Base-by-base conservation (phyloP, 2,113 vertebrate species). In the Phoxinus phoxinus region DNA sequence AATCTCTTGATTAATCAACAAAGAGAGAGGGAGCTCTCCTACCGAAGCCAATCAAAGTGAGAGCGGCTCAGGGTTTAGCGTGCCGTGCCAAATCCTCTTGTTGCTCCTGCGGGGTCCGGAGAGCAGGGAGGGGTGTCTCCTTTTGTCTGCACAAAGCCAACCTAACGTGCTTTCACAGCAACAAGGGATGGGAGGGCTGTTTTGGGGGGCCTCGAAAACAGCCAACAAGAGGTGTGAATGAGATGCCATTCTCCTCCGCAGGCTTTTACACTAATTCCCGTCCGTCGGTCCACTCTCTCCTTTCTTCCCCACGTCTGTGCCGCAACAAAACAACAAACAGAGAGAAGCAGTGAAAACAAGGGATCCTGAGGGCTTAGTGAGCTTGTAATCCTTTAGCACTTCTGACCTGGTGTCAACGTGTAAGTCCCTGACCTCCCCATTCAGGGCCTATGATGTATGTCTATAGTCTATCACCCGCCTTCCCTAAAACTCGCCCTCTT, bases 171-270 rank as follows among this genome's bases (percentile, higher is more conserved):
- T 98, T 97, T 99, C 96, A 96, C 95, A 93, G 88, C 92, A 95
- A 96, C 97, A 95, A 96, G 96, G 88, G 93, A 94, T 93, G 91
- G 93, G 94, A 94, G 93, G 93, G 92, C 91, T 93, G 91, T 93
- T 93, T 92, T 89, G 73, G 83, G 87, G 88, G 73, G 91, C 56
- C 88, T 90, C 87, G 94, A 97, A 97, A 95, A 96, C 94, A 92
- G 94, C 94, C 96, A 96, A 97, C 96, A 97, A 98, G 97, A 94
- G 95, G 84, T 95, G 95, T 96, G 96, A 99, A 98, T 98, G 95
- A 96, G 94, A 95, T 94, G 94, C 94, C 95, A 96, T 96, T 97
- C 88, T 96, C 93, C 94, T 94, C 92, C 95, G 95, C 96, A 93
- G 95, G 96, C 95, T 96, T 97, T 97, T 94, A 94, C 94, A 92